phyloP scores from a whole-genome alignment of 2,797 vertebrate genomes.

The Xenops minutus region DNA sequence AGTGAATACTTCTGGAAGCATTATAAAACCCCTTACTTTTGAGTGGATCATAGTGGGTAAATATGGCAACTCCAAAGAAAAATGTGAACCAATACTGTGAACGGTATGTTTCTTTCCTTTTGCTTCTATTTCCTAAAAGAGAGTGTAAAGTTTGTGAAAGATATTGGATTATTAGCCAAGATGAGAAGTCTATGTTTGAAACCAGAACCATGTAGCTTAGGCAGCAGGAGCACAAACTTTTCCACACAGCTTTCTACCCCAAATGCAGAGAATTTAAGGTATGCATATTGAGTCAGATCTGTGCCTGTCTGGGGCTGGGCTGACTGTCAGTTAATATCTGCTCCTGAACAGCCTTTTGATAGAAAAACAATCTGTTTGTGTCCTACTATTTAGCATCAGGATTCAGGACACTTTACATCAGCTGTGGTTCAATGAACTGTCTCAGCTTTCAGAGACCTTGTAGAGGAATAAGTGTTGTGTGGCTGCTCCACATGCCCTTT shows the following conservation, averaged over 20 bases:
- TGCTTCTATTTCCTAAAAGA: background rate
- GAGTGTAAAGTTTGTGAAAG: background rate
- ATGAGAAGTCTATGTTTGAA: background rate
- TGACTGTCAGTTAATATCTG: background rate
- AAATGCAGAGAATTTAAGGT: background rate
- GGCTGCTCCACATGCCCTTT: accelerated
- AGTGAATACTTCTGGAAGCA: background rate
- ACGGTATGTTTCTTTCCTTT: constrained; percentile 28
- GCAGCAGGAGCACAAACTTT: background rate
- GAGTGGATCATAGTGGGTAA: constrained; percentile 25
- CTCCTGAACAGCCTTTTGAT: background rate
- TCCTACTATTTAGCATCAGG: background rate
- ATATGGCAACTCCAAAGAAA: constrained; percentile 49
- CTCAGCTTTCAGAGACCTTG: background rate
- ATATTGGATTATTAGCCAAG: background rate
- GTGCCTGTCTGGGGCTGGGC: background rate
- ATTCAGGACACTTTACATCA: background rate
- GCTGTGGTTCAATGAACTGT: background rate
- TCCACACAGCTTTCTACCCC: background rate
- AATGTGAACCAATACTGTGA: background rate
- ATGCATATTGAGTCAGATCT: accelerated
- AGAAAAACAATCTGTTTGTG: background rate
- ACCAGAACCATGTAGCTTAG: background rate
- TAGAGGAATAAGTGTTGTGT: background rate
- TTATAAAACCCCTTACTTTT: constrained; percentile 13